Evolutionary conservation across 2,888 invertebrate species (phyloP).

Genomic region (Prenolepis imparis): DNA sequence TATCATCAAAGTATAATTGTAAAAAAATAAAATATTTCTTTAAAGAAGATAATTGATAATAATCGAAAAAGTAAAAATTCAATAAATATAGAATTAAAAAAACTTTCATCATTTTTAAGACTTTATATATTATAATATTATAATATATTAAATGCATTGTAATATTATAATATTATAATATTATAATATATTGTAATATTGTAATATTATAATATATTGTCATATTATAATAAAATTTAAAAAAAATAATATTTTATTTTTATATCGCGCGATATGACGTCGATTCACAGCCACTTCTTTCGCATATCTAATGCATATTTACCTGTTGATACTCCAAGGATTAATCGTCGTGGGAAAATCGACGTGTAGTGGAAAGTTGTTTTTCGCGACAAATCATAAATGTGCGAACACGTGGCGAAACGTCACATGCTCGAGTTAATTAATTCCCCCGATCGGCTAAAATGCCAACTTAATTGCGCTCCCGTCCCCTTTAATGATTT

Average conservation of each 20-base stretch:
- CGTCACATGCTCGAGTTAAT: slow-evolving; percentile 8
- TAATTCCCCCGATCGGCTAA: neutral
- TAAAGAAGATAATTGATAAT: neutral
- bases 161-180: too few relatives aligned
- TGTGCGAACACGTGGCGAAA: slow-evolving; percentile 42
- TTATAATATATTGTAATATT: neutral
- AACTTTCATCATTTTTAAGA: neutral
- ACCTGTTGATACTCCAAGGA: slow-evolving; percentile 54
- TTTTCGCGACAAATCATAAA: slow-evolving; percentile 61
- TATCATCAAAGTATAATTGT: neutral
- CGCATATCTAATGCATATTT: slow-evolving; percentile 18
- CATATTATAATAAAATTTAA: neutral
- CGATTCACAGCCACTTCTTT: slow-evolving; percentile 5
- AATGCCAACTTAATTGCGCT: neutral
- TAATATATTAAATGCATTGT: too few relatives aligned
- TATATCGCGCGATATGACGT: neutral
- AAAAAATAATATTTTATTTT: neutral
- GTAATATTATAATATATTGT: neutral
- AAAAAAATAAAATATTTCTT: neutral
- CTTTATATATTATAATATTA: neutral
- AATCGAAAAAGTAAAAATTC: neutral
- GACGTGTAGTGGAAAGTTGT: slow-evolving; percentile 64
- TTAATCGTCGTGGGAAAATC: slow-evolving; percentile 73
- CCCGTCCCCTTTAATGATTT: neutral
- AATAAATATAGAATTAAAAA: neutral